Conservation (phyloP, 2,113 vertebrate genomes). For the Clarias magur region DNA sequence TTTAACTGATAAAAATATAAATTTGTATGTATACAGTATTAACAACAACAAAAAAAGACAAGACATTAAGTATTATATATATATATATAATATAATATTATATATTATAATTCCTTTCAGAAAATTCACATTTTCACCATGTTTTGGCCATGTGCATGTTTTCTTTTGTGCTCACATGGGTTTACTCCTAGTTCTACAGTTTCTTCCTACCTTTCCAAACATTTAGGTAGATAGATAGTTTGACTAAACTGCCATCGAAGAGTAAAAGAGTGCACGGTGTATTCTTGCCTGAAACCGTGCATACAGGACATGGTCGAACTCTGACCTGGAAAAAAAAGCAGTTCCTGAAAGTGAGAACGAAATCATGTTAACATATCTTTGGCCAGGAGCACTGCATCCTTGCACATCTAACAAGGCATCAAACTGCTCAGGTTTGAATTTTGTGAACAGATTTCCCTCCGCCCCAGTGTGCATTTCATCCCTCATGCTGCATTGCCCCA, state of each 20-base stretch:
- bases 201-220: background rate
- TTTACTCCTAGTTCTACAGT: background rate
- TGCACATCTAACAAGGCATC: background rate
- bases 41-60: too few species aligned
- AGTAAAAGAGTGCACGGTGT: background rate
- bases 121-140: too few species aligned
- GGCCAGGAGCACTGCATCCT: too few species aligned
- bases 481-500: slow-evolving; percentile 4
- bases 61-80: too few species aligned
- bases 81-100: too few species aligned
- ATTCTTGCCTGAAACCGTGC: background rate
- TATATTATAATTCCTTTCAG: too few species aligned
- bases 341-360: background rate
- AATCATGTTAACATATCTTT: background rate
- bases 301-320: background rate
- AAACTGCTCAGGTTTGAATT: slow-evolving; percentile 12
- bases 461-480: background rate
- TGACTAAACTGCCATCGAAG: background rate
- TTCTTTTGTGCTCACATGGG: background rate
- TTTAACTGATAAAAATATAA: too few species aligned
- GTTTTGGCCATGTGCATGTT: background rate
- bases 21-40: too few species aligned
- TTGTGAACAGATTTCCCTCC: background rate
- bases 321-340: background rate
- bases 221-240: background rate